A percentile compares a stretch with the other conserved stretches of the same genome.
Evolutionary conservation across 2,113 vertebrate genomes (phyloP).

Genomic region (Spea multiplicata): DNA sequence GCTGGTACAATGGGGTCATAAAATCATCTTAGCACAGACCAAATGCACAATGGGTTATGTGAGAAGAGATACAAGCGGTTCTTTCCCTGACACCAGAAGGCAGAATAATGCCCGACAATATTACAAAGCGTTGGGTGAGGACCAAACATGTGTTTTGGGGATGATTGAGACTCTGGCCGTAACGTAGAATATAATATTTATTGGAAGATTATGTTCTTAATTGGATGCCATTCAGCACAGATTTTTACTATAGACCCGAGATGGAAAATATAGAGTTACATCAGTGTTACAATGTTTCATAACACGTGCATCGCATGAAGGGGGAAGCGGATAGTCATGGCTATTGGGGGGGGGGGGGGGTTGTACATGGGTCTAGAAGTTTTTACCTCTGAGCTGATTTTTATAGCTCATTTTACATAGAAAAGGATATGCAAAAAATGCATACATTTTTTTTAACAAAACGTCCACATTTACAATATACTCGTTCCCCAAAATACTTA

Average conservation of each 20-base stretch:
- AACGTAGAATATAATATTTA: slow-evolving; percentile 26
- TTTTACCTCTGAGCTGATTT: too few relatives aligned
- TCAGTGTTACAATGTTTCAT: background rate
- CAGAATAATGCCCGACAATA: background rate
- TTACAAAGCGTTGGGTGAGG: slow-evolving; percentile 1
- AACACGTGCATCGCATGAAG: background rate
- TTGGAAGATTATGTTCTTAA: slow-evolving; percentile 17
- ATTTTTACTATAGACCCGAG: background rate
- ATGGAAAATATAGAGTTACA: slow-evolving; percentile 7
- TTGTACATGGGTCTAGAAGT: too few relatives aligned
- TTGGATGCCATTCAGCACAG: slow-evolving; percentile 7
- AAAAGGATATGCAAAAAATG: too few relatives aligned
- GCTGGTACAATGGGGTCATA: background rate
- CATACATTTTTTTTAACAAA: too few relatives aligned
- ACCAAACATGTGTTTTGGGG: slow-evolving; percentile 4
- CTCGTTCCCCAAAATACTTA: too few relatives aligned
- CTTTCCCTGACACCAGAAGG: background rate
- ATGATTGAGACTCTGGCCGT: slow-evolving; percentile 5
- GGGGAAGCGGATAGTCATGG: background rate
- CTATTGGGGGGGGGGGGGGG: background rate
- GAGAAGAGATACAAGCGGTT: background rate
- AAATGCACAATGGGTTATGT: background rate
- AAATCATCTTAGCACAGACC: background rate
- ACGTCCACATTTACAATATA: too few relatives aligned
- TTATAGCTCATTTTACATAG: too few relatives aligned